Conservation (phyloP, 2,888 invertebrate genomes). For the Bruchidius siliquastri region DNA sequence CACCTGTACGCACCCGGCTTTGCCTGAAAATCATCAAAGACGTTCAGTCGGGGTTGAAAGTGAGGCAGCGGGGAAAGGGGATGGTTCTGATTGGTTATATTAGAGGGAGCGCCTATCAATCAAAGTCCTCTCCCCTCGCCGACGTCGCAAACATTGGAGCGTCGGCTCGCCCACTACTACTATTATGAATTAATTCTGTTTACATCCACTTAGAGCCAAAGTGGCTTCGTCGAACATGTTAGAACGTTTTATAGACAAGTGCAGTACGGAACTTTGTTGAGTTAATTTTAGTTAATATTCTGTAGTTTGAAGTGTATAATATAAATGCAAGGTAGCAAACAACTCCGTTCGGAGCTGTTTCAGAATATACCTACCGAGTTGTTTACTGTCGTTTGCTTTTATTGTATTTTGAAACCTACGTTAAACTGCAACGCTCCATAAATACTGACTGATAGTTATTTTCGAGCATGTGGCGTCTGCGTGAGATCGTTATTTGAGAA, state of each 20-base stretch:
- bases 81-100: slow-evolving; percentile 29
- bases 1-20: neutral
- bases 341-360: too few species aligned
- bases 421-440: too few species aligned
- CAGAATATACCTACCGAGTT: too few species aligned
- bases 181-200: slow-evolving; percentile 38
- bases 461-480: too few species aligned
- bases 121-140: slow-evolving; percentile 23
- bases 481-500: too few species aligned
- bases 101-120: slow-evolving; percentile 34
- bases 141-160: neutral
- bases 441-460: too few species aligned
- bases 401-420: too few species aligned
- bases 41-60: neutral
- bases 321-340: too few species aligned
- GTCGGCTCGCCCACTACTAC: slow-evolving; percentile 7
- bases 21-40: neutral
- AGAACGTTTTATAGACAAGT: neutral
- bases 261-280: neutral
- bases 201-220: slow-evolving; percentile 28
- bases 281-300: too few species aligned
- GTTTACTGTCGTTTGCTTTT: too few species aligned
- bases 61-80: neutral
- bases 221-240: neutral
- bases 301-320: too few species aligned